Evolutionary conservation across 2,888 invertebrate species (phyloP).

Genomic region (Acrocyrtus sp.): DNA sequence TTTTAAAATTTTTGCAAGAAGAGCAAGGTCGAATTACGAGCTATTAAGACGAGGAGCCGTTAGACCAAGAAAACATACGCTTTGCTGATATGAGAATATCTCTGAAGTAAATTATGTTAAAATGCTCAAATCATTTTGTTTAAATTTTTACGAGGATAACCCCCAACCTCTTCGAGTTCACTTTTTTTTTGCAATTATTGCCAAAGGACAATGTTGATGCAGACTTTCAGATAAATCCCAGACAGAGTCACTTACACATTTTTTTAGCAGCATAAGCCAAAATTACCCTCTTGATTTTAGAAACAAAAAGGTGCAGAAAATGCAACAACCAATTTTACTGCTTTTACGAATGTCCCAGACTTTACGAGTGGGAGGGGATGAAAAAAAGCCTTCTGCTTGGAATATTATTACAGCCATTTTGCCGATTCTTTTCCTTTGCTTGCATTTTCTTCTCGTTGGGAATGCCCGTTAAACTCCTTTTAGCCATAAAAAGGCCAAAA

Average conservation of each 20-base stretch:
- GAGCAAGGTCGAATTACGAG: conserved; percentile 13
- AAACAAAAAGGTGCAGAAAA: conserved; percentile 20
- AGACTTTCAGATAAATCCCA: too few relatives aligned
- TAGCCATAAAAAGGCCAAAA: neutral
- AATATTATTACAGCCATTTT: too few relatives aligned
- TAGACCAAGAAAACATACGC: too few relatives aligned
- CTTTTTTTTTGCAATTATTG: neutral
- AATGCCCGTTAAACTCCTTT: too few relatives aligned
- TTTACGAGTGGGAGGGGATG: conserved; percentile 23
- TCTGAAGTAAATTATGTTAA: too few relatives aligned
- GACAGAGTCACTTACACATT: too few relatives aligned
- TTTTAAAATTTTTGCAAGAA: neutral
- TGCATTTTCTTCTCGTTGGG: too few relatives aligned
- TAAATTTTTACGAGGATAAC: neutral
- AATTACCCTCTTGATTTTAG: neutral
- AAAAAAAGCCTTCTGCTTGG: too few relatives aligned
- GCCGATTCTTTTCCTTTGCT: too few relatives aligned
- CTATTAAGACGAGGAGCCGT: conserved; percentile 10
- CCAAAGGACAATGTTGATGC: neutral
- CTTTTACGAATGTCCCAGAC: neutral
- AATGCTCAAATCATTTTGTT: too few relatives aligned
- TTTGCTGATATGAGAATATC: too few relatives aligned
- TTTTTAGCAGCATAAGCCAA: too few relatives aligned
- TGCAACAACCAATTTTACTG: neutral
- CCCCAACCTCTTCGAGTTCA: neutral